These are phyloP conservation scores for Geotrypetes seraphini DNA, from an alignment of 2,797 vertebrate genomes.

Conservation along the genomic window DNA sequence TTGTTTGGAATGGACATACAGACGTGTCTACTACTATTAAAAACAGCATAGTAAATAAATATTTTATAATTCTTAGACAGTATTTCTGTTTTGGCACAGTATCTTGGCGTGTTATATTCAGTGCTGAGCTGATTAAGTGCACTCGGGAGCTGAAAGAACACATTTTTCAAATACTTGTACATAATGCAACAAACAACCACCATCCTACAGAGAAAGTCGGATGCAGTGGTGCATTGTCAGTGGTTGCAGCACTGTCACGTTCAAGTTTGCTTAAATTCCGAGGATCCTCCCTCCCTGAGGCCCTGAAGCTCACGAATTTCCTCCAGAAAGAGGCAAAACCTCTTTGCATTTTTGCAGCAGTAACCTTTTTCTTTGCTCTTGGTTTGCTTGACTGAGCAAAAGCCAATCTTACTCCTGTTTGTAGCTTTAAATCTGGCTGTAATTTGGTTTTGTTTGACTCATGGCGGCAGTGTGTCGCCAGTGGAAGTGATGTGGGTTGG, in stretches of 20 bases:
- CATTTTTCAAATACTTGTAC: too few relatives aligned
- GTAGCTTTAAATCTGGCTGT: constrained; percentile 52
- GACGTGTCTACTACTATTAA: too few relatives aligned
- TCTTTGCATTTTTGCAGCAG: constrained; percentile 58
- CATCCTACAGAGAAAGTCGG: constrained; percentile 72
- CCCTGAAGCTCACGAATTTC: constrained; percentile 49
- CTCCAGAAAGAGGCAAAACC: constrained; percentile 54
- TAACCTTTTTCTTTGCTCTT: constrained; percentile 57
- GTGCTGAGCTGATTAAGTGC: too few relatives aligned
- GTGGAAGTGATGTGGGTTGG: constrained; percentile 47
- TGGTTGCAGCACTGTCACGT: constrained; percentile 59
- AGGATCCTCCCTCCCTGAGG: constrained; percentile 54
- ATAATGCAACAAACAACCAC: constrained; percentile 44
- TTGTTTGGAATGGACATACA: constrained; percentile 76
- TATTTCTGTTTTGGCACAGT: too few relatives aligned
- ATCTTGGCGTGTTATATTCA: too few relatives aligned
- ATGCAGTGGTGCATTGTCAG: constrained; percentile 61
- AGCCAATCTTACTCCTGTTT: constrained; percentile 64
- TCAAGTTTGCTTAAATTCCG: constrained; percentile 66
- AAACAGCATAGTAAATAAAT: too few relatives aligned
- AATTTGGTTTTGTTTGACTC: constrained; percentile 65
- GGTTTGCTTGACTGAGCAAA: constrained; percentile 43
- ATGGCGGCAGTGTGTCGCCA: constrained; percentile 64
- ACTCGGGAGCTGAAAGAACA: too few relatives aligned
- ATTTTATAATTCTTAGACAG: too few relatives aligned